Evolutionary conservation across 2,888 invertebrate genomes (phyloP), one percentile per base, ranked within the genome.

Genomic region (Lasioglossum zephyrum): DNA sequence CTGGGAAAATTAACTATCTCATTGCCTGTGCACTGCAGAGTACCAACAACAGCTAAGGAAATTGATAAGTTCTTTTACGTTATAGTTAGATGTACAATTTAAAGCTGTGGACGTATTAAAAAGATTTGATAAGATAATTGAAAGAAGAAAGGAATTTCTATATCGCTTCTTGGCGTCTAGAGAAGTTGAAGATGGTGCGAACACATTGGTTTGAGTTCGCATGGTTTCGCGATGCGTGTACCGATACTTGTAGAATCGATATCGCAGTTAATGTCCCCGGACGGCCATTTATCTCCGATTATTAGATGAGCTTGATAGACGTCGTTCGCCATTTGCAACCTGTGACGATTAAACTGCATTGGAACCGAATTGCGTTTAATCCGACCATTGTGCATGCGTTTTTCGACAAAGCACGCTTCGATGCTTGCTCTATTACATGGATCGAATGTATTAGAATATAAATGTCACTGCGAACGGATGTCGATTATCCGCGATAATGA

Each of bases 181-280:
- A 13, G 60, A 60, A 60, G 13, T 26, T 26, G 26, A 26, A 60
- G 13, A 60, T 26, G 26, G 26, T 26, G 13, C 11, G 26, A 57
- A 57, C 26, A 13, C 13, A 13, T 26, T 26, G 26, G 60, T 36
- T 36, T 16, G 2, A 18, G 8, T 16, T 66, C 36, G 36, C 6
- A 8, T 16, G 18, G 18, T 66, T 6, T 3, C 66, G 18, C 6
- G 26, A 16, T 72, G 66, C 79, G 75, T 85, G 73, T 87, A 73
- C 44, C 63, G 73, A 81, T 86, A 82, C 84, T 84, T 70, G 36
- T 31, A 36, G 70, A 81, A 86, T 87, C 87, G 84, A 89, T 89
- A 87, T 77, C 70, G 70, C 66, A 60, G 41, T 31, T 63, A 83
- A 79, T 74, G 83, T 44, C n/a, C 0, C 76, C 4, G 36, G 69